Evolutionary conservation across 2,888 invertebrate species (phyloP), one percentile per base, ranked within the genome.

Genomic region (Sarcophaga subvicina): DNA sequence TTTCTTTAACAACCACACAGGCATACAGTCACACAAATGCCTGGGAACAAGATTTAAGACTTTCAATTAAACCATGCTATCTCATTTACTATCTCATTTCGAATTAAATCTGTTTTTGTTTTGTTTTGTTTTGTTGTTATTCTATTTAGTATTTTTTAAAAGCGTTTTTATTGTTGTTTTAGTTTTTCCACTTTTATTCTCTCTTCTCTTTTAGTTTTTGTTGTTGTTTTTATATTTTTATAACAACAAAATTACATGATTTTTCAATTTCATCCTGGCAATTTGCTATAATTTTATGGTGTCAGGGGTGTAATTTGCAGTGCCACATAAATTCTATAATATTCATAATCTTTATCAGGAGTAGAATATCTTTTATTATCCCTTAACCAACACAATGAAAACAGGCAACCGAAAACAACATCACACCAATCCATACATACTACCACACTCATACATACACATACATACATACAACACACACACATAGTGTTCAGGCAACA

Each of bases 221-320:
- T 49, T 49, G 3, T 49, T 49, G 49, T 49, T 54, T 14, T 54
- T 54, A 17, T 54, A 67, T 67, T 27, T 4, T 69, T 75, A n/a
- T 75, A 69, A 59, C 49, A 47, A 59, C 10, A 76, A 79, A 80
- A 72, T 47, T 72, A 80, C 86, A 83, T 86, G 86, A 86, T 76
- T 82, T 86, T 86, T 86, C 86, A 86, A 83, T 86, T 86, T 86
- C 69, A 69, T 83, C 67, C 27, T 73, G 76, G 79, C 54, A 83
- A 80, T 72, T 76, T 80, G 27, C 54, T 72, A 59, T 80, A 80
- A 80, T 86, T 86, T 86, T 67, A 80, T 86, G 72, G 83, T 83
- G 83, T 83, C 83, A 80, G 79, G 80, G 83, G 83, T 83, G 77
- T 83, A 86, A 86, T 86, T 83, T 83, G 66, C 76, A 69, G 77